Conservation (phyloP, 1,140 invertebrate species). For the Apocrypta bakeri region DNA sequence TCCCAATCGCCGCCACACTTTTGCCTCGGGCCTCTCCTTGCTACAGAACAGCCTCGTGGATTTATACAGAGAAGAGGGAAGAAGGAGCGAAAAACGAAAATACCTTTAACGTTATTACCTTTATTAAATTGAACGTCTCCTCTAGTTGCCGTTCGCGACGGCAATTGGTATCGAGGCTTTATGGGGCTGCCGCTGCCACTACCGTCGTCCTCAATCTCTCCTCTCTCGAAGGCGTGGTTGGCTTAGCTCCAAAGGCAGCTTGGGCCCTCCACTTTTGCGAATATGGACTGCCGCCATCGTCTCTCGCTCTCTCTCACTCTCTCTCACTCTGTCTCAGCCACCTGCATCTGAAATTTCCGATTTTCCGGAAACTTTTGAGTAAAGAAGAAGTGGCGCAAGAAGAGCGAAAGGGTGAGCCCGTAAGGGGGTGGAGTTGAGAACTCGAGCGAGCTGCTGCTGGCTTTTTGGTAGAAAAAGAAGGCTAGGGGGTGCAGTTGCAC, state of each 20-base stretch:
- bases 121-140: conserved; percentile 72
- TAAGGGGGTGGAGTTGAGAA: neutral
- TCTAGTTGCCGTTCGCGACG: conserved; percentile 57
- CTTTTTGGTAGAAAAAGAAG: neutral
- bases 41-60: conserved; percentile 32
- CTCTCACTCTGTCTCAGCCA: conserved; percentile 38
- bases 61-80: conserved; percentile 58
- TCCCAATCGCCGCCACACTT: conserved; percentile 73
- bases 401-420: neutral
- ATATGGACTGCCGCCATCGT: conserved; percentile 54
- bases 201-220: neutral
- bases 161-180: conserved; percentile 63
- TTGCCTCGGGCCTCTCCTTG: conserved; percentile 52
- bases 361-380: conserved; percentile 51
- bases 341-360: conserved; percentile 47
- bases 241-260: conserved; percentile 58
- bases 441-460: neutral
- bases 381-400: conserved; percentile 35
- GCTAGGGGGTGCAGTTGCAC: neutral
- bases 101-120: conserved; percentile 73
- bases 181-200: conserved; percentile 45
- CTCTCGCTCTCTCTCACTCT: neutral
- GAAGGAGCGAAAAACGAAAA: conserved; percentile 64
- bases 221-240: conserved; percentile 60
- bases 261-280: conserved; percentile 43